A percentile compares a stretch with the other conserved stretches of the same genome.
Conservation (phyloP, 2,797 vertebrate genomes). For the Tiaroga cobitis region DNA sequence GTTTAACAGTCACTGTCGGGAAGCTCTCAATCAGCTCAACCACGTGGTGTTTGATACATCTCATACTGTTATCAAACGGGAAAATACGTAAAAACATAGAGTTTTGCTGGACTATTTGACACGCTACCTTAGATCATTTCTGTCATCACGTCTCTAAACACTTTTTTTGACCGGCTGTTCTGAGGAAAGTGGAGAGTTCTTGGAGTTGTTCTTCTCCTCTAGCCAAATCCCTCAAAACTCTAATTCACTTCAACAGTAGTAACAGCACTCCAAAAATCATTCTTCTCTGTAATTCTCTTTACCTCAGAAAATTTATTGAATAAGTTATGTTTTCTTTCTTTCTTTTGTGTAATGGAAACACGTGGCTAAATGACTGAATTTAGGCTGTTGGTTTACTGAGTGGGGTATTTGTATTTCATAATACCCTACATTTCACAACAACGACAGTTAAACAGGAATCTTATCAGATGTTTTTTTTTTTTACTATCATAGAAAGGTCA, state of each 20-base stretch:
- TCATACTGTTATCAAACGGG: constrained; percentile 62
- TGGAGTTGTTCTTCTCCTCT: constrained; percentile 62
- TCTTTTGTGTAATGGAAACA: constrained; percentile 81
- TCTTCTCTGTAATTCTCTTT: constrained; percentile 80
- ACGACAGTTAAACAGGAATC: constrained; percentile 56
- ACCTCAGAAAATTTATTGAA: constrained; percentile 80
- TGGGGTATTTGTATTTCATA: constrained; percentile 81
- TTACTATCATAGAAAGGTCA: constrained; percentile 77
- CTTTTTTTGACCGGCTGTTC: constrained; percentile 81
- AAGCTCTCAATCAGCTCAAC: constrained; percentile 58
- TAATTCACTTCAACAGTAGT: constrained; percentile 70
- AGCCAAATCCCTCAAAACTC: constrained; percentile 63
- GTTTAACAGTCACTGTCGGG: constrained; percentile 59
- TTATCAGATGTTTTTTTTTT: constrained; percentile 79
- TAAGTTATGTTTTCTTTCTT: constrained; percentile 78
- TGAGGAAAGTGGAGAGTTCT: constrained; percentile 65
- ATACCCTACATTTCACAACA: constrained; percentile 71
- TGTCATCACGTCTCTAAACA: constrained; percentile 72
- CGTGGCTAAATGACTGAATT: constrained; percentile 74
- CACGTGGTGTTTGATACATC: constrained; percentile 64
- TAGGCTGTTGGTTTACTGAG: constrained; percentile 75
- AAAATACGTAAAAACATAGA: constrained; percentile 20
- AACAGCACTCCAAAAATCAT: constrained; percentile 68
- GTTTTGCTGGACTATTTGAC: constrained; percentile 65
- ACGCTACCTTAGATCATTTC: constrained; percentile 73